Percentiles rank a stretch among this genome's conserved stretches.
These are phyloP conservation scores for Congeria kusceri DNA, from an alignment of 2,888 invertebrate genomes.

Conservation along the genomic window DNA sequence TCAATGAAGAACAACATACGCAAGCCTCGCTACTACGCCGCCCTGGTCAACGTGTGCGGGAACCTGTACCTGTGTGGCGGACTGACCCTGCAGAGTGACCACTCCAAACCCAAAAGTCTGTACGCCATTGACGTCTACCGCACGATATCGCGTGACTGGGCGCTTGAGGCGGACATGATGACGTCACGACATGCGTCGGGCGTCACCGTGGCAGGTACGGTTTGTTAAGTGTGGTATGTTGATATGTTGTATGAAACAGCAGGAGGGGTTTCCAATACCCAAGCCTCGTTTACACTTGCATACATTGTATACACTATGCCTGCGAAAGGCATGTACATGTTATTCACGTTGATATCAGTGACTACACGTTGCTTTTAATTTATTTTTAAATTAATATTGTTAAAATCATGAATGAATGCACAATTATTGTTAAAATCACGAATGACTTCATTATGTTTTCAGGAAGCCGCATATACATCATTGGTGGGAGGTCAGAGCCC, in stretches of 20 bases:
- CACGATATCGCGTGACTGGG: neutral
- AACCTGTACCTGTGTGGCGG: slow-evolving; percentile 29
- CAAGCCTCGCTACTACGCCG: slow-evolving; percentile 13
- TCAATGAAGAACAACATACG: slow-evolving; percentile 8
- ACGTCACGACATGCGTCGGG: slow-evolving; percentile 17
- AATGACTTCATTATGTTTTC: neutral
- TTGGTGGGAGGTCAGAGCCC: slow-evolving; percentile 18
- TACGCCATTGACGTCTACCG: slow-evolving; percentile 14
- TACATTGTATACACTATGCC: too few species aligned
- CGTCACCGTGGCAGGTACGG: slow-evolving; percentile 16
- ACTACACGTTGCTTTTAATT: too few species aligned
- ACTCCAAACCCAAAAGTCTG: neutral
- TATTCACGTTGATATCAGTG: too few species aligned
- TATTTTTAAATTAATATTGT: too few species aligned
- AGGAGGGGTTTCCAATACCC: too few species aligned
- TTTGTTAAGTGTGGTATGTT: too few species aligned
- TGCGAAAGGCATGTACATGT: too few species aligned
- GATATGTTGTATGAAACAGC: too few species aligned
- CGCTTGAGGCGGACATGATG: slow-evolving; percentile 13
- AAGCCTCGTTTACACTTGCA: too few species aligned
- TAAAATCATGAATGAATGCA: too few species aligned
- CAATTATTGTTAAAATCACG: neutral
- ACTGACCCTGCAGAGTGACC: neutral
- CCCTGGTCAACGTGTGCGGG: slow-evolving; percentile 15
- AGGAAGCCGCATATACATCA: slow-evolving; percentile 18